Conservation (phyloP, 2,113 vertebrate species). For the Lepus europaeus region DNA sequence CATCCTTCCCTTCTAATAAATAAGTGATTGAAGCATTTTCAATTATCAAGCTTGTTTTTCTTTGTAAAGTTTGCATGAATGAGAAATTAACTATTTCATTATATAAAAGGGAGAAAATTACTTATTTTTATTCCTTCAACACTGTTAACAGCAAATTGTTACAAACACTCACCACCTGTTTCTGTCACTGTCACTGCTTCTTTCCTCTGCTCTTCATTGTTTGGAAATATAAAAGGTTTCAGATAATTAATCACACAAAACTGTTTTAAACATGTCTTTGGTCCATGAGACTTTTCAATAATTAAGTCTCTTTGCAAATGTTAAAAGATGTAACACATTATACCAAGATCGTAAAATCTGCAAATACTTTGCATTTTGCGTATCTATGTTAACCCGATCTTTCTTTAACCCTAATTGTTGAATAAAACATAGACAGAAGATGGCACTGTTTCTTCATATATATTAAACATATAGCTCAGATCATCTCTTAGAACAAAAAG, state of each 20-base stretch:
- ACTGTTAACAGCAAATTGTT: neutral
- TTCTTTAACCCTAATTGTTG: conserved; percentile 62
- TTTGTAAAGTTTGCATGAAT: neutral
- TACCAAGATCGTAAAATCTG: conserved; percentile 53
- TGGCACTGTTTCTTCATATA: conserved; percentile 86
- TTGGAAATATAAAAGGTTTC: conserved; percentile 52
- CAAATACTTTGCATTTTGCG: conserved; percentile 60
- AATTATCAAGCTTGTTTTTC: neutral
- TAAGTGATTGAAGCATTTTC: neutral
- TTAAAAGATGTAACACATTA: conserved; percentile 3
- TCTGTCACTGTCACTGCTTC: neutral
- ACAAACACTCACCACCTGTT: neutral
- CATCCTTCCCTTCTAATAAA: neutral
- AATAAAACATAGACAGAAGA: conserved; percentile 84
- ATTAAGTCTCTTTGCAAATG: conserved; percentile 52
- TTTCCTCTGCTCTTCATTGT: neutral
- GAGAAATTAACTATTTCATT: neutral
- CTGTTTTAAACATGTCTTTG: conserved; percentile 55
- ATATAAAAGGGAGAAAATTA: neutral
- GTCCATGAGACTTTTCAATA: conserved; percentile 67
- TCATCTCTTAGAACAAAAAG: neutral
- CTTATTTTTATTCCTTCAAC: neutral
- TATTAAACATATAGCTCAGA: conserved; percentile 65
- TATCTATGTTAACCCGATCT: conserved; percentile 35
- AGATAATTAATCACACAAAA: conserved; percentile 67